Evolutionary conservation across 1,140 invertebrate genomes (phyloP).

Genomic region (Aphaenogaster rudis): DNA sequence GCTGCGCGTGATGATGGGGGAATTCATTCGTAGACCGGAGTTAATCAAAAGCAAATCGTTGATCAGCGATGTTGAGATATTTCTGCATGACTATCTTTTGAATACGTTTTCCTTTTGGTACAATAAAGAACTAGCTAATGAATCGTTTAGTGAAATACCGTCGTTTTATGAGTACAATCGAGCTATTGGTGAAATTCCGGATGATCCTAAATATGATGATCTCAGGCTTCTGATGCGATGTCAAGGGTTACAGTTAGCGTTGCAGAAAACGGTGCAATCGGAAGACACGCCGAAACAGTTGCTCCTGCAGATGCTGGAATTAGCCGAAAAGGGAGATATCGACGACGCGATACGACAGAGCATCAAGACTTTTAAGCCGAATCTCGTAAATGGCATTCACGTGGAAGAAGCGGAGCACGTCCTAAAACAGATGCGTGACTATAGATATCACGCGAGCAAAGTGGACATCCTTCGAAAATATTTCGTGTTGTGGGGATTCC

Average conservation of each 20-base stretch:
- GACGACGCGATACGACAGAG: not conserved
- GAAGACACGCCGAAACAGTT: conserved; percentile 45
- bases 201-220: conserved; percentile 19
- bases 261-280: not conserved
- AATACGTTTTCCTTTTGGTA: not conserved
- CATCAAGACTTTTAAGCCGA: not conserved
- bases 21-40: not conserved
- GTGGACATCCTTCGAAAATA: conserved; percentile 25
- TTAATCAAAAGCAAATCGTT: conserved; percentile 29
- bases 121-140: no score
- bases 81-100: conserved; percentile 13
- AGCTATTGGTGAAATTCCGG: conserved; percentile 16
- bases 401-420: conserved; percentile 27
- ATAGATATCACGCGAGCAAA: conserved; percentile 27
- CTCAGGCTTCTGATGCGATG: conserved; percentile 20
- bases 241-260: not conserved
- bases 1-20: not conserved
- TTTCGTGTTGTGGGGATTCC: not conserved
- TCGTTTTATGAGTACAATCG: conserved; percentile 1
- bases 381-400: conserved; percentile 1
- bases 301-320: conserved; percentile 20
- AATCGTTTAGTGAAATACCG: not conserved
- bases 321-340: not conserved
- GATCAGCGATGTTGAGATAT: conserved; percentile 22
- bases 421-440: conserved; percentile 48